Percentiles rank a stretch among this genome's conserved stretches.
Evolutionary conservation across 2,797 vertebrate genomes (phyloP).

Genomic region (Scyliorhinus canicula): DNA sequence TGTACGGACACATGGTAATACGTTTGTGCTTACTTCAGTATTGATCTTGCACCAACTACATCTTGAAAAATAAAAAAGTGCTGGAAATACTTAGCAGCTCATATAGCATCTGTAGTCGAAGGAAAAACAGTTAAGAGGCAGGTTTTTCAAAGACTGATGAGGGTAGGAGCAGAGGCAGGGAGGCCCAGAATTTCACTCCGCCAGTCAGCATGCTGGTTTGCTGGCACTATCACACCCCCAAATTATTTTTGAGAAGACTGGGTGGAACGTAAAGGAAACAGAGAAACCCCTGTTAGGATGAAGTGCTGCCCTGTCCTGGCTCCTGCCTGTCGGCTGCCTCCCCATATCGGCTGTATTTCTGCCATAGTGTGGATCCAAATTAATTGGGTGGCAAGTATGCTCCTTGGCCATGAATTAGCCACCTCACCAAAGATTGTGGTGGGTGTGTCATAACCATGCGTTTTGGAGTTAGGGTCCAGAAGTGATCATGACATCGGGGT

Average conservation of each 20-base stretch:
- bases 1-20: slow-evolving; percentile 41
- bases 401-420: no score
- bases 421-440: no score
- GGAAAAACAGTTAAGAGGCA: background rate
- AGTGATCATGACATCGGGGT: no score
- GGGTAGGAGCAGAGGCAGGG: background rate
- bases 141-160: background rate
- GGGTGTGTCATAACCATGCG: no score
- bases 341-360: no score
- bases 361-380: no score
- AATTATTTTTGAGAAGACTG: background rate
- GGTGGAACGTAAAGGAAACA: no score
- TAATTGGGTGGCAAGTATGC: no score
- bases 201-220: background rate
- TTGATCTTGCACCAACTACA: background rate
- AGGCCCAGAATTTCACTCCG: background rate
- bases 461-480: no score
- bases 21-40: background rate
- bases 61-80: background rate
- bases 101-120: background rate
- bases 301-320: no score
- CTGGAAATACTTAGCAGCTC: background rate
- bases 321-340: no score
- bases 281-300: no score
- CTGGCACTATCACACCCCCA: background rate